Conservation (phyloP, 2,888 invertebrate genomes). For the Trichopria drosophilae region DNA sequence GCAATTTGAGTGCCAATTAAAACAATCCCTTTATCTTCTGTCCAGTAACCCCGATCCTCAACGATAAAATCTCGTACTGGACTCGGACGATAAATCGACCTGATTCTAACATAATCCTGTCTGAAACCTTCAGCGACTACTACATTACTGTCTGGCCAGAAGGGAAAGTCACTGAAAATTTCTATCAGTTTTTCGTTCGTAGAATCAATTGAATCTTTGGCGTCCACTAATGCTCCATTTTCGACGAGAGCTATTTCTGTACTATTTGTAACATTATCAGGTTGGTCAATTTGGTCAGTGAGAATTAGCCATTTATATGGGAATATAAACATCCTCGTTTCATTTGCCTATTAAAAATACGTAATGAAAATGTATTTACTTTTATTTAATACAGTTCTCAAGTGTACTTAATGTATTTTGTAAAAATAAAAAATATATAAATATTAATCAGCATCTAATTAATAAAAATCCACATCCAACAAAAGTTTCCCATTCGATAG, state of each 20-base stretch:
- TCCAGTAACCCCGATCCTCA: conserved; percentile 47
- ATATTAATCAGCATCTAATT: too few species aligned
- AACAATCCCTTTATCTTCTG: conserved; percentile 29
- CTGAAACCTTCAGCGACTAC: conserved; percentile 33
- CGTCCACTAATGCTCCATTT: too few species aligned
- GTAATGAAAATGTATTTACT: too few species aligned
- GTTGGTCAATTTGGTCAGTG: too few species aligned
- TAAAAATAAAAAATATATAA: too few species aligned
- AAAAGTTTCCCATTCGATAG: too few species aligned
- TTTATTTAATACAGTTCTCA: too few species aligned
- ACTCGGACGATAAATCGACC: conserved; percentile 44
- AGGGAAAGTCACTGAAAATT: conserved; percentile 33
- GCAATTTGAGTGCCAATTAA: conserved; percentile 27
- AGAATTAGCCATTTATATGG: not conserved
- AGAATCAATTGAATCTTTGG: too few species aligned
- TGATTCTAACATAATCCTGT: conserved; percentile 30
- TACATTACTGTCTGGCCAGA: conserved; percentile 48
- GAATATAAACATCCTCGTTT: not conserved
- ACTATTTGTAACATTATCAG: too few species aligned
- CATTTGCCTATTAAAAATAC: not conserved
- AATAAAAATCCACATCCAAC: too few species aligned
- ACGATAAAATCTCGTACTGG: conserved; percentile 29
- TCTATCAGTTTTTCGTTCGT: not conserved
- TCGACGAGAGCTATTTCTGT: too few species aligned
- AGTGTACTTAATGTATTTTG: too few species aligned